A percentile compares a stretch with the other conserved stretches of the same genome.
These are phyloP conservation scores for Tragelaphus imberbis DNA, from an alignment of 2,113 vertebrate species.

Conservation along the genomic window DNA sequence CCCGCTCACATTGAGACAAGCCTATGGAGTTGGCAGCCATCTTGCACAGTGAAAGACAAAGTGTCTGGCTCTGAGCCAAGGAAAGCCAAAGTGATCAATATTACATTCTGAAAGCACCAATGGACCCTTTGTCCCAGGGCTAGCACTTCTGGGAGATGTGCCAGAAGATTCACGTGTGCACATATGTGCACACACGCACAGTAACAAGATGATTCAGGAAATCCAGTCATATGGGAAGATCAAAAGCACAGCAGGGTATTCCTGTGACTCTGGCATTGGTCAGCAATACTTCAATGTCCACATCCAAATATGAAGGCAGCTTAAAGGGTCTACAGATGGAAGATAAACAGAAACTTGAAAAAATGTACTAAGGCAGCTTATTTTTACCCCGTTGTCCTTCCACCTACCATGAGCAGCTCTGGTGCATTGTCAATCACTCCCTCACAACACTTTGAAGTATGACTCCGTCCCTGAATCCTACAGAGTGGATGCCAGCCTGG, in stretches of 20 bases:
- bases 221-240: conserved; percentile 68
- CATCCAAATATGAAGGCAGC: conserved; percentile 38
- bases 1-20: not conserved
- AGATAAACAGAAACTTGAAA: conserved; percentile 48
- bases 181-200: conserved; percentile 41
- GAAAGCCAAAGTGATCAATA: conserved; percentile 63
- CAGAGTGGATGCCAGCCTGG: conserved; percentile 52
- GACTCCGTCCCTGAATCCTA: not conserved
- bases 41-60: conserved; percentile 43
- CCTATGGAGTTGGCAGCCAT: conserved; percentile 41
- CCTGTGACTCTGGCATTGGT: conserved; percentile 62
- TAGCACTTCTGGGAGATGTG: conserved; percentile 60
- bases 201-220: conserved; percentile 66
- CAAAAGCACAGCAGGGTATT: conserved; percentile 65
- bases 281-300: conserved; percentile 67
- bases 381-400: conserved; percentile 22
- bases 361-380: not conserved
- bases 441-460: conserved; percentile 40
- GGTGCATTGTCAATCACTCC: conserved; percentile 14
- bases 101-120: conserved; percentile 48
- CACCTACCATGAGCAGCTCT: not conserved
- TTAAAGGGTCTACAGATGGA: conserved; percentile 51
- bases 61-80: conserved; percentile 53
- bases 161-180: conserved; percentile 62
- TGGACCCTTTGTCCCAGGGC: conserved; percentile 57